These are phyloP conservation scores for Panagrolaimus sp. DNA, from an alignment of 1,140 invertebrate genomes.

Conservation along the genomic window DNA sequence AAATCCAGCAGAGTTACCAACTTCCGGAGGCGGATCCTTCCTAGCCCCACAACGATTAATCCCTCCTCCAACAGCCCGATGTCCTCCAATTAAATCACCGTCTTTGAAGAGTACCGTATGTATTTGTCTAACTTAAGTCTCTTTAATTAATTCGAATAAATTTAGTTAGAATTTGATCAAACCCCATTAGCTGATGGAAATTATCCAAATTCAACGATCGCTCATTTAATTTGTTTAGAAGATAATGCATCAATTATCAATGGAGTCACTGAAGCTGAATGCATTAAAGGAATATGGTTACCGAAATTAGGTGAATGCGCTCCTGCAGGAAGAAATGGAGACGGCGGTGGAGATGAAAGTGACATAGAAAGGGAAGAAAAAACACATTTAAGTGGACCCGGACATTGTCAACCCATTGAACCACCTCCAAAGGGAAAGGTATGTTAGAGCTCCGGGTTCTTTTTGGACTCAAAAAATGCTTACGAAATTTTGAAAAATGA, in stretches of 20 bases:
- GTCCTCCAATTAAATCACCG: background rate
- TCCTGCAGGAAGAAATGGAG: background rate
- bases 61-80: background rate
- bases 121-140: background rate
- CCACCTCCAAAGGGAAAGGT: background rate
- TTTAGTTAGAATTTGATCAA: constrained; percentile 5
- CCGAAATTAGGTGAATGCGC: constrained; percentile 15
- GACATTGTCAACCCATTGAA: background rate
- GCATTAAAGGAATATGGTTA: constrained; percentile 3
- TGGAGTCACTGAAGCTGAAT: constrained; percentile 11
- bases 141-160: background rate
- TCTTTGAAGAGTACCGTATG: background rate
- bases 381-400: background rate
- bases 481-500: too few species aligned
- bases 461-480: too few species aligned
- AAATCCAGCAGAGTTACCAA: background rate
- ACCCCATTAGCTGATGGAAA: background rate
- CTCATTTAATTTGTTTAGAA: constrained; percentile 3
- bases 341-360: background rate
- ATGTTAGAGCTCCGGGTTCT: background rate
- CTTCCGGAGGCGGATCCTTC: background rate
- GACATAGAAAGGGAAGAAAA: background rate
- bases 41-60: background rate
- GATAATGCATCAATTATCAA: background rate
- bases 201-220: constrained; percentile 20